Evolutionary conservation across 2,113 vertebrate species (phyloP).

Genomic region (Alethe diademata): DNA sequence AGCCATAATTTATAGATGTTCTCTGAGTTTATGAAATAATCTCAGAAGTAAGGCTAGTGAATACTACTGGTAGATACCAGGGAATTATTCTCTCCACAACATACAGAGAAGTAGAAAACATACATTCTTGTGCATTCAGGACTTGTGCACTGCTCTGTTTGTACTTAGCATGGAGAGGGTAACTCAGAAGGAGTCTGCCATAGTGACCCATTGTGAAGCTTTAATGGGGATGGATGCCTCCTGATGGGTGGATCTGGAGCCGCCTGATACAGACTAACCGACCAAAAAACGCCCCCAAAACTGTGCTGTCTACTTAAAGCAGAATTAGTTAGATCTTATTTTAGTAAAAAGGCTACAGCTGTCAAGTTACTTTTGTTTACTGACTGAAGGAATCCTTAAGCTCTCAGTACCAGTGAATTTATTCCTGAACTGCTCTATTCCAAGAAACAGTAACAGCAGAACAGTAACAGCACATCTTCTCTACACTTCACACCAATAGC

Average conservation of each 20-base stretch:
- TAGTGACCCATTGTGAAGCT: not conserved
- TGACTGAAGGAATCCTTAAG: not conserved
- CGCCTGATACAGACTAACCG: not conserved
- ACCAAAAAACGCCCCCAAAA: not conserved
- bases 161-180: not conserved
- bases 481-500: not conserved
- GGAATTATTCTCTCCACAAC: not conserved
- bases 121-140: not conserved
- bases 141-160: not conserved
- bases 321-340: not conserved
- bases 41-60: not conserved
- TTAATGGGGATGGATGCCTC: not conserved
- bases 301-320: not conserved
- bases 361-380: not conserved
- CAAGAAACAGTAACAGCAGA: not conserved
- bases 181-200: not conserved
- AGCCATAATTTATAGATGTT: not conserved
- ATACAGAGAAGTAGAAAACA: not conserved
- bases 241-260: not conserved
- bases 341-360: not conserved
- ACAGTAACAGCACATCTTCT: not conserved
- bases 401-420: not conserved
- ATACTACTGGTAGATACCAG: not conserved
- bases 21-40: not conserved
- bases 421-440: not conserved